These are phyloP conservation scores for Streptopelia turtur DNA, from an alignment of 2,797 vertebrate species.

Conservation along the genomic window DNA sequence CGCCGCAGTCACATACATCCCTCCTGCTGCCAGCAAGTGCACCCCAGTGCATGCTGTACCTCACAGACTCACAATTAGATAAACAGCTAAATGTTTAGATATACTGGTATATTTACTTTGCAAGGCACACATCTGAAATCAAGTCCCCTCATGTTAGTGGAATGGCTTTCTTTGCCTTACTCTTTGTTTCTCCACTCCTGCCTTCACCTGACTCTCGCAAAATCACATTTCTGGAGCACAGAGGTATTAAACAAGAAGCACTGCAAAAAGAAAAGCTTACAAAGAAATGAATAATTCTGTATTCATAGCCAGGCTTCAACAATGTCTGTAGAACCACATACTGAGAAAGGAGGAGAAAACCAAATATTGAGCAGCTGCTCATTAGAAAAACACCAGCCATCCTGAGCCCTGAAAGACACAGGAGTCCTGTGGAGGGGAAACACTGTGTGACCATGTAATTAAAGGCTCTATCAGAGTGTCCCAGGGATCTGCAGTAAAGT, in stretches of 20 bases:
- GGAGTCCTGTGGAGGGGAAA: neutral
- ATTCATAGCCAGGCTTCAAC: conserved; percentile 34
- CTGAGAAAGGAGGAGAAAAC: conserved; percentile 21
- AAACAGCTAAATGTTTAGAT: neutral
- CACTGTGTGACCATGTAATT: neutral
- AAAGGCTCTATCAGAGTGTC: neutral
- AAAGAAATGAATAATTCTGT: conserved; percentile 27
- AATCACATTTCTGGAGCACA: neutral
- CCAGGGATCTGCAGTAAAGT: neutral
- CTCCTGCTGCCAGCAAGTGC: neutral
- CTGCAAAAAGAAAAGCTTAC: neutral
- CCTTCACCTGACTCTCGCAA: neutral
- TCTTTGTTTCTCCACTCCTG: neutral
- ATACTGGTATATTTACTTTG: neutral
- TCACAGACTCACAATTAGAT: neutral
- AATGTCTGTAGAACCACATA: neutral
- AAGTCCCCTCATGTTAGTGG: neutral
- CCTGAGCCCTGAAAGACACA: neutral
- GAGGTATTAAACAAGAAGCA: neutral
- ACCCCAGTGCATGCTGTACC: neutral
- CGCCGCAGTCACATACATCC: fast-evolving
- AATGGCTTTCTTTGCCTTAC: neutral
- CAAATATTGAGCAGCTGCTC: conserved; percentile 60
- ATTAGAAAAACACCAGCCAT: conserved; percentile 27
- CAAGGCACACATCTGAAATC: neutral